A percentile compares a stretch with the other conserved stretches of the same genome.
Conservation (phyloP, 64 coral and sea anemone species). For the Pocillopora verrucosa region DNA sequence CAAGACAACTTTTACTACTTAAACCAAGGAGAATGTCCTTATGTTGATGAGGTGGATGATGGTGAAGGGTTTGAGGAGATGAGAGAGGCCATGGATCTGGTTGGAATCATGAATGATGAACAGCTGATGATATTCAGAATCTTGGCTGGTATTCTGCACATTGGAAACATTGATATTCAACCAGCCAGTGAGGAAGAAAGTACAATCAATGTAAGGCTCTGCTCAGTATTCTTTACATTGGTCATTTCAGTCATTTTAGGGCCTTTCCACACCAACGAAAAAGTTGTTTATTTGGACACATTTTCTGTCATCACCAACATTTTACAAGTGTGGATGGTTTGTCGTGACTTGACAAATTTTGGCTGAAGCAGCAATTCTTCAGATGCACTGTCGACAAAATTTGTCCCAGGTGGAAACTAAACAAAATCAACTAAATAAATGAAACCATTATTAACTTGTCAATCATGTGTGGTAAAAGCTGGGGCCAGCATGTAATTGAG, state of each 20-base stretch:
- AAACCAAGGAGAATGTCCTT: constrained; percentile 89
- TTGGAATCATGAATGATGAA: constrained; percentile 90
- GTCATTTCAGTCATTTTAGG: neutral
- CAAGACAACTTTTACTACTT: constrained; percentile 88
- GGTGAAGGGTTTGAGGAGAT: constrained; percentile 87
- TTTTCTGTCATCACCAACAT: too few species aligned
- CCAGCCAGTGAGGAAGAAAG: constrained; percentile 81
- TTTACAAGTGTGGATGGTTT: too few species aligned
- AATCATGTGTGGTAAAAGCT: too few species aligned
- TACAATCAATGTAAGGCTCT: constrained; percentile 39
- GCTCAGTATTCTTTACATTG: too few species aligned
- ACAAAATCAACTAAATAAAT: too few species aligned
- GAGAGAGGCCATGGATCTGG: constrained; percentile 83
- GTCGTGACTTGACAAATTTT: too few species aligned
- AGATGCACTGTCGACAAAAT: too few species aligned
- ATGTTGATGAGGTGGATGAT: constrained; percentile 87
- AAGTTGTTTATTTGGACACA: too few species aligned
- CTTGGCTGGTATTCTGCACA: constrained; percentile 83
- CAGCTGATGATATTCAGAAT: constrained; percentile 94
- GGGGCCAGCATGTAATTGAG: too few species aligned
- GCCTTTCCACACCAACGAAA: neutral
- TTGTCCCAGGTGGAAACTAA: too few species aligned
- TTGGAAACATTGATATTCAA: constrained; percentile 92
- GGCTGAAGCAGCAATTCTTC: too few species aligned
- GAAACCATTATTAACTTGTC: too few species aligned